phyloP scores from a whole-genome alignment of 2,888 invertebrate genomes.

The Lochmaea crataegi region DNA sequence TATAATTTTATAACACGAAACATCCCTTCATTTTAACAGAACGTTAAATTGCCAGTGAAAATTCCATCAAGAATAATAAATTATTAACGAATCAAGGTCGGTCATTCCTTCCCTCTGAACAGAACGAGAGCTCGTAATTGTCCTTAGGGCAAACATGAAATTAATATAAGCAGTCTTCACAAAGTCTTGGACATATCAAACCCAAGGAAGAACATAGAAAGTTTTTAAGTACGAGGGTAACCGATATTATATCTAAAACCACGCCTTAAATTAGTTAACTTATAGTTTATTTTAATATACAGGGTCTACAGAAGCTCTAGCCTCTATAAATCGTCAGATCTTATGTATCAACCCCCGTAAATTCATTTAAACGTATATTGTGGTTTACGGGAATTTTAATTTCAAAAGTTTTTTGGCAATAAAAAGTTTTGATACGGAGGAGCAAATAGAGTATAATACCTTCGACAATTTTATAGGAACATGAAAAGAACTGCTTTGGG shows the following conservation, averaged over 20 bases:
- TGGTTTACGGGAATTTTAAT: no score
- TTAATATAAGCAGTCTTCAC: conserved; percentile 22
- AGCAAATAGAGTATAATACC: not conserved
- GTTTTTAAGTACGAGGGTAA: conserved; percentile 41
- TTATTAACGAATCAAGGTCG: conserved; percentile 35
- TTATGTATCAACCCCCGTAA: no score
- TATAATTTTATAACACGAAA: conserved; percentile 14
- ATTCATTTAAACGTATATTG: no score
- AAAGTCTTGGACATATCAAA: conserved; percentile 8
- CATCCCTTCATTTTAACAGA: conserved; percentile 21
- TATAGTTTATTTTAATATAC: no score
- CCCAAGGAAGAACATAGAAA: conserved; percentile 32
- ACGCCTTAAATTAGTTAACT: no score
- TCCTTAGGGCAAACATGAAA: conserved; percentile 32
- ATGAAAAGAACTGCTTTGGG: not conserved
- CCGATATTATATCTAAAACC: not conserved
- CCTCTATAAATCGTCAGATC: no score
- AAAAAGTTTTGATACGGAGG: not conserved
- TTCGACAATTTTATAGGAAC: not conserved
- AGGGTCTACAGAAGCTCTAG: no score
- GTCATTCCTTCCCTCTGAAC: conserved; percentile 22
- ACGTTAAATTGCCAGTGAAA: conserved; percentile 31
- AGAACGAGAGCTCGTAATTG: conserved; percentile 26
- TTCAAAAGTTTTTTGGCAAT: no score
- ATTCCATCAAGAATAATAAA: conserved; percentile 37